phyloP scores from a whole-genome alignment of 1,140 invertebrate species.

The Lordiphosa clarofinis region DNA sequence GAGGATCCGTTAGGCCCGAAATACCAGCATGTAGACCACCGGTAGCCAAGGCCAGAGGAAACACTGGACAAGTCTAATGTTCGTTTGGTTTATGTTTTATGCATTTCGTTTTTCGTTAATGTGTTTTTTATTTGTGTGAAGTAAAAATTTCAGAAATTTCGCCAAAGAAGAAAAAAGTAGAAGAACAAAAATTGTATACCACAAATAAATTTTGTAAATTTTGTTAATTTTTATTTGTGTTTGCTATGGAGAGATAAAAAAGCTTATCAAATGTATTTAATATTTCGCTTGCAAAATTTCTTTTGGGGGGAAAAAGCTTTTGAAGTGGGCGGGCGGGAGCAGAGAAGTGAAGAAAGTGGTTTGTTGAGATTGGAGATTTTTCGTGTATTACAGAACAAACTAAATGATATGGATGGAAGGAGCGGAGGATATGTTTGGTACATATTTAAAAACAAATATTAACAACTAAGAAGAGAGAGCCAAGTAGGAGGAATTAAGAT shows the following conservation, averaged over 20 bases:
- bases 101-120: conserved; percentile 18
- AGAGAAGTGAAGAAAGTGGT: conserved; percentile 24
- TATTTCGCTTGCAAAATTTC: conserved; percentile 33
- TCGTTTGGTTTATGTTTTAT: conserved; percentile 30
- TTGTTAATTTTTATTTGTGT: conserved; percentile 47
- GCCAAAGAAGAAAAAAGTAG: conserved; percentile 66
- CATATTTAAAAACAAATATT: conserved; percentile 25
- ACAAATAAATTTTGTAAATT: conserved; percentile 56
- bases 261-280: conserved; percentile 48
- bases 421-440: too few relatives aligned
- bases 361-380: not conserved
- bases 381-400: conserved; percentile 20
- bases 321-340: conserved; percentile 7
- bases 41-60: conserved; percentile 79
- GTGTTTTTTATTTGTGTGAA: conserved; percentile 18
- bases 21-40: conserved; percentile 80
- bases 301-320: conserved; percentile 26
- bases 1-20: conserved; percentile 86
- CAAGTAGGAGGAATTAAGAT: too few relatives aligned
- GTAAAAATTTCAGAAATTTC: conserved; percentile 27
- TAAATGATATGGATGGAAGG: conserved; percentile 24
- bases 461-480: conserved; percentile 28
- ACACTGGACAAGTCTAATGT: conserved; percentile 79
- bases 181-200: conserved; percentile 70
- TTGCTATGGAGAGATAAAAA: conserved; percentile 49